Conservation (phyloP, 2,888 invertebrate genomes). For the Epiblema foenella region DNA sequence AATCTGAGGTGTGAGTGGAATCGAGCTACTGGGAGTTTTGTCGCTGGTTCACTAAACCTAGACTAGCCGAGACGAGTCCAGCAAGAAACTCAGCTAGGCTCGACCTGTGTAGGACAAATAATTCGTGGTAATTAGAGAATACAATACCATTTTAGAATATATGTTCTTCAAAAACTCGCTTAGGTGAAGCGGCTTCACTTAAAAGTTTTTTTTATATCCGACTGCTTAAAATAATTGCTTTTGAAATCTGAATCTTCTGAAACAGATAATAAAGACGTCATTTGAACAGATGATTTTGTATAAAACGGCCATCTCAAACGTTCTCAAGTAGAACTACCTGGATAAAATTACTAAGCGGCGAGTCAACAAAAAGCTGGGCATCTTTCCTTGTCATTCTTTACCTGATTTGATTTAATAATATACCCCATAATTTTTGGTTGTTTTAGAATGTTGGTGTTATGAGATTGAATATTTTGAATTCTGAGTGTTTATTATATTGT, state of each 20-base stretch:
- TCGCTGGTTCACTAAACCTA: too few relatives aligned
- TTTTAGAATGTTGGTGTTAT: neutral
- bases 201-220: neutral
- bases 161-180: constrained; percentile 12
- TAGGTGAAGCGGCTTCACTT: constrained; percentile 5
- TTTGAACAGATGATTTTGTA: neutral
- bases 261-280: neutral
- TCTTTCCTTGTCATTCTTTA: neutral
- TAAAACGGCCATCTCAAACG: neutral
- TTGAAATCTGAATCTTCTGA: neutral
- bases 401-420: constrained; percentile 16
- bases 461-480: too few relatives aligned
- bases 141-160: constrained; percentile 5
- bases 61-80: too few relatives aligned
- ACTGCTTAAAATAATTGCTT: neutral
- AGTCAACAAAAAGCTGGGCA: neutral
- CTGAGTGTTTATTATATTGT: too few relatives aligned
- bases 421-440: neutral
- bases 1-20: too few relatives aligned
- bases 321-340: constrained; percentile 15
- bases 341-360: constrained; percentile 19
- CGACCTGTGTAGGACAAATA: too few relatives aligned
- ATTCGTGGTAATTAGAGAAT: neutral
- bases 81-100: too few relatives aligned
- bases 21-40: too few relatives aligned